phyloP scores from a whole-genome alignment of 2,113 vertebrate species.

The Ptychochromis oligacanthus region DNA sequence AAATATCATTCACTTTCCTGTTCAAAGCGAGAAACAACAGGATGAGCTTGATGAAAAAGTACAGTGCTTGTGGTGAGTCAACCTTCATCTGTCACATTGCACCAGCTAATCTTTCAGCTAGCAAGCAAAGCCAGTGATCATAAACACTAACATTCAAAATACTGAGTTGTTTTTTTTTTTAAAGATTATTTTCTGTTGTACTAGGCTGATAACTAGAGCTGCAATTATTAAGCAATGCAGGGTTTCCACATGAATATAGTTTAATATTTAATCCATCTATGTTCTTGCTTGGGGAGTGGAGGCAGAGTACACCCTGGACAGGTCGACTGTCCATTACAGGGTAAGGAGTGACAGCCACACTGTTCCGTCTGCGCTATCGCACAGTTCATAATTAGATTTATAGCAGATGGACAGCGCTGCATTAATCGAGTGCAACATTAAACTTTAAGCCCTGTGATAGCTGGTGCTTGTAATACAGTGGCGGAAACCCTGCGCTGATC shows the following conservation, averaged over 20 bases:
- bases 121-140: too few relatives aligned
- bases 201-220: neutral
- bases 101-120: neutral
- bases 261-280: neutral
- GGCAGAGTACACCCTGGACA: neutral
- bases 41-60: constrained; percentile 36
- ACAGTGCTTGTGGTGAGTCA: neutral
- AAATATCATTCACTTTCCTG: constrained; percentile 65
- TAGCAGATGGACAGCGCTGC: neutral
- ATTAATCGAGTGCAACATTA: neutral
- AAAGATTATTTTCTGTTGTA: neutral
- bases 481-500: neutral
- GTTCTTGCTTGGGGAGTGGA: neutral
- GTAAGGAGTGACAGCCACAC: neutral
- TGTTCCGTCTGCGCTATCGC: neutral
- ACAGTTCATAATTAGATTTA: neutral
- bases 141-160: neutral
- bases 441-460: neutral
- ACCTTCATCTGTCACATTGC: constrained; percentile 1
- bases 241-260: neutral
- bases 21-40: constrained; percentile 27
- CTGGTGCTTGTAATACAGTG: neutral
- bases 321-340: neutral
- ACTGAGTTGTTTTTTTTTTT: neutral
- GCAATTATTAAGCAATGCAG: neutral